Evolutionary conservation across 2,113 vertebrate genomes (phyloP).

Genomic region (Erpornis zantholeuca): DNA sequence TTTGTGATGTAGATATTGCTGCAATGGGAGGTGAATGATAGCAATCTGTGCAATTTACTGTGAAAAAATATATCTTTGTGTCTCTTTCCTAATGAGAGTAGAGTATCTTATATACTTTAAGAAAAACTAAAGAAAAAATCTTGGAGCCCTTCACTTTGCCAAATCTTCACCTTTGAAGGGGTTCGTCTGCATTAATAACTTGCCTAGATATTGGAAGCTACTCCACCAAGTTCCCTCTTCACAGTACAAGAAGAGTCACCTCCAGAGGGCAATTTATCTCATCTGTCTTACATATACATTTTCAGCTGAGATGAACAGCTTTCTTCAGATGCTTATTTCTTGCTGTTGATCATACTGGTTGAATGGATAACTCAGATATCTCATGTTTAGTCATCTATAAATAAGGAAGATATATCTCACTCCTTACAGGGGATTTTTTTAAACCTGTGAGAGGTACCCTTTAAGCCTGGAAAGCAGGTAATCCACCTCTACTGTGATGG

Average conservation of each 20-base stretch:
- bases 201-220: not conserved
- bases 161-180: not conserved
- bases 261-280: not conserved
- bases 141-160: not conserved
- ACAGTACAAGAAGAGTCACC: not conserved
- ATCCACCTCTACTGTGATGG: not conserved
- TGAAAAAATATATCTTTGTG: not conserved
- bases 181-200: not conserved
- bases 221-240: not conserved
- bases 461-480: not conserved
- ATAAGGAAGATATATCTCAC: not conserved
- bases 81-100: not conserved
- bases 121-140: not conserved
- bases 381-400: not conserved
- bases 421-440: not conserved
- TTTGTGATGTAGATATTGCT: not conserved
- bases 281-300: not conserved
- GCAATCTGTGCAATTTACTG: not conserved
- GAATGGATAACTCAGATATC: not conserved
- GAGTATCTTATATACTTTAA: not conserved
- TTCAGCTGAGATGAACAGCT: not conserved
- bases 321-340: not conserved
- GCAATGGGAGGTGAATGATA: not conserved
- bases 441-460: not conserved
- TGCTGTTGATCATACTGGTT: not conserved